These are phyloP conservation scores for Numida meleagris DNA, from an alignment of 2,113 vertebrate genomes.

Conservation along the genomic window DNA sequence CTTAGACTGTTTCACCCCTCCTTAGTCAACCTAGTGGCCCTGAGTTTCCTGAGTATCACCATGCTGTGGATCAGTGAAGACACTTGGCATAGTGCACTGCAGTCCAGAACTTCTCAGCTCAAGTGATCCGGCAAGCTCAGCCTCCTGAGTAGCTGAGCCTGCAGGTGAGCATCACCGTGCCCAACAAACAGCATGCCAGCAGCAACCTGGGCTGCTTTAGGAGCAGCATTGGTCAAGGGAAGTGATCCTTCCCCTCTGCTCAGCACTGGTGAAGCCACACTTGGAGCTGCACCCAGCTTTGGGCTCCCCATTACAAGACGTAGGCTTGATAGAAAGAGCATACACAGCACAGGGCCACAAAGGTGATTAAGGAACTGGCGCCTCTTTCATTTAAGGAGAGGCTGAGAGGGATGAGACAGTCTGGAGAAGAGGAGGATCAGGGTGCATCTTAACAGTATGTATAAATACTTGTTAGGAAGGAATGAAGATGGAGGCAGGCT, in stretches of 20 bases:
- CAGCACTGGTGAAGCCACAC: neutral
- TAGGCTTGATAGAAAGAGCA: neutral
- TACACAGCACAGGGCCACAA: neutral
- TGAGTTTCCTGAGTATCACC: neutral
- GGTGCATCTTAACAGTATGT: neutral
- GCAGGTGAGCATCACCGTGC: accelerated
- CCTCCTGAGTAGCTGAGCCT: neutral
- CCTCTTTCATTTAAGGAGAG: neutral
- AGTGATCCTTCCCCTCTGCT: neutral
- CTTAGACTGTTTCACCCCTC: neutral
- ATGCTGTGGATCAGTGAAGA: neutral
- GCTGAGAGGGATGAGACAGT: neutral
- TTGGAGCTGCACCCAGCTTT: neutral
- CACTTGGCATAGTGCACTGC: accelerated
- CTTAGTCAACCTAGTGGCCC: neutral
- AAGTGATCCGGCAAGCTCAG: accelerated
- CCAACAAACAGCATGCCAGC: neutral
- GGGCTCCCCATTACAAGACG: neutral
- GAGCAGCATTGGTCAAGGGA: neutral
- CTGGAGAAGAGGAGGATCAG: neutral
- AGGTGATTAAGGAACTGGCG: neutral
- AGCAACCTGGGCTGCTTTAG: neutral
- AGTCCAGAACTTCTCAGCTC: neutral
- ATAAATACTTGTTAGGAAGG: neutral
- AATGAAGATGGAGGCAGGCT: neutral